These are phyloP conservation scores for Hoplodrina blanda DNA, from an alignment of 2,888 invertebrate genomes.

Conservation along the genomic window DNA sequence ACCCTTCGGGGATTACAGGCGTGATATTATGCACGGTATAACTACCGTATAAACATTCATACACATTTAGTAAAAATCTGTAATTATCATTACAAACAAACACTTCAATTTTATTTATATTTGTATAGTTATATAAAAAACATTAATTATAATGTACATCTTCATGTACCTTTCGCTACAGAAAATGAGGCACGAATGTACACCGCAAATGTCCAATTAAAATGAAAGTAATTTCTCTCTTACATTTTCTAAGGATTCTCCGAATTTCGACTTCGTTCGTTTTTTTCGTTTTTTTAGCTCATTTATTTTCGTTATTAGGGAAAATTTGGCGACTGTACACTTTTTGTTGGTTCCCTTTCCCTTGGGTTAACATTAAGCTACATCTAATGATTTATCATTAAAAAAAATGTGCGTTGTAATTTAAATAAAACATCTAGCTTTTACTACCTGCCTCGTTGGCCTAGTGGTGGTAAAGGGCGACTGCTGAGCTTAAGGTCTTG, in stretches of 20 bases:
- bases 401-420: conserved; percentile 7
- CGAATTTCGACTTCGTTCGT: conserved; percentile 31
- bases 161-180: not conserved
- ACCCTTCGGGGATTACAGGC: too few species aligned
- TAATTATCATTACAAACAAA: too few species aligned
- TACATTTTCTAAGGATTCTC: conserved; percentile 15
- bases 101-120: too few species aligned
- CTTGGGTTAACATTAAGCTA: not conserved
- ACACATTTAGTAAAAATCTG: too few species aligned
- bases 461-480: too few species aligned
- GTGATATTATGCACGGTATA: too few species aligned
- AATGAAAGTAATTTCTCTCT: conserved; percentile 35
- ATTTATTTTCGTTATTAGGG: conserved; percentile 50
- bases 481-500: too few species aligned
- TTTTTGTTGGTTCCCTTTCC: conserved; percentile 4
- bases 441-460: too few species aligned
- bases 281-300: conserved; percentile 45
- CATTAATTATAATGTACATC: not conserved
- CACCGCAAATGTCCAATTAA: conserved; percentile 55
- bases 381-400: not conserved
- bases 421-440: not conserved
- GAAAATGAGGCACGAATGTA: conserved; percentile 26
- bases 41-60: too few species aligned
- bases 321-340: conserved; percentile 4
- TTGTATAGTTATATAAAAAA: not conserved